Conservation (phyloP, 2,888 invertebrate species). For the Bellardia pandia region DNA sequence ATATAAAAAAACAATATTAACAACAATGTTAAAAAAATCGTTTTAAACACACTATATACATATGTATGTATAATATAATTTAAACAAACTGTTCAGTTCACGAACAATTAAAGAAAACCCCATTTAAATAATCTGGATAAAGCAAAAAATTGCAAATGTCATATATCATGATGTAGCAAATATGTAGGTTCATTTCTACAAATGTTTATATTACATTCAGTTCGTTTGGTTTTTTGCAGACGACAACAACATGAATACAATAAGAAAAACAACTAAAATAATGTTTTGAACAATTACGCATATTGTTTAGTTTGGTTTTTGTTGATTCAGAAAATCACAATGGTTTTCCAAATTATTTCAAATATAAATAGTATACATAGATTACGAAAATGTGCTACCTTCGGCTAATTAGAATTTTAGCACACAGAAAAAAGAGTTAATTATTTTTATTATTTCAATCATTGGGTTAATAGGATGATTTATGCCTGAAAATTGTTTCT, state of each 20-base stretch:
- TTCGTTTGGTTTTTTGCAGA: neutral
- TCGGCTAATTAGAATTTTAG: neutral
- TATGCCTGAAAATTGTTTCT: neutral
- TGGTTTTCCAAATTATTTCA: slow-evolving; percentile 11
- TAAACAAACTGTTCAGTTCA: neutral
- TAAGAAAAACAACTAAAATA: slow-evolving; percentile 1
- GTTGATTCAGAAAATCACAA: slow-evolving; percentile 16
- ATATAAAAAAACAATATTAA: slow-evolving; percentile 4
- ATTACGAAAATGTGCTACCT: neutral
- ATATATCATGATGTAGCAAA: neutral
- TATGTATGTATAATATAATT: neutral
- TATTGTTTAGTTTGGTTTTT: slow-evolving; percentile 6
- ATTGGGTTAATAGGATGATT: no score
- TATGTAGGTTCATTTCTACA: neutral
- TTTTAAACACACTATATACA: neutral
- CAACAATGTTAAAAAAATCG: neutral
- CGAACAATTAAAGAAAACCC: neutral
- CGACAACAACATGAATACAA: neutral
- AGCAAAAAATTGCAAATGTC: slow-evolving; percentile 13
- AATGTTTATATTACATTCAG: neutral
- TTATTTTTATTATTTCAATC: no score
- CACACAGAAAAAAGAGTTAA: no score
- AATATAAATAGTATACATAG: neutral
- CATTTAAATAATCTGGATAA: slow-evolving; percentile 23
- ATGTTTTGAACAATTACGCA: slow-evolving; percentile 37